phyloP scores from a whole-genome alignment of 2,888 invertebrate species.

The Diadegma fenestrale region DNA sequence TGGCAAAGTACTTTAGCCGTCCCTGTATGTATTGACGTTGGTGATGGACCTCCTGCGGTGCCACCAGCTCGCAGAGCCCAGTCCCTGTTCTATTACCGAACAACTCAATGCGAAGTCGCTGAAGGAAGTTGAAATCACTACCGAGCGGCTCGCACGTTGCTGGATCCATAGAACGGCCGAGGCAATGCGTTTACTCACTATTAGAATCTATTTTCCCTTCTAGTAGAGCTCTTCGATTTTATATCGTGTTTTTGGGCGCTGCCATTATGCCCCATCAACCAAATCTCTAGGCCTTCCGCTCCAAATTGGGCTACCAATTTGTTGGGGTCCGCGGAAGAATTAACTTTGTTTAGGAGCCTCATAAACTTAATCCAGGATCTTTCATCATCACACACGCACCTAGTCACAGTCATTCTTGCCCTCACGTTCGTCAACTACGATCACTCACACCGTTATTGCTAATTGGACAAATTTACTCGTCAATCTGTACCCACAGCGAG shows the following conservation, averaged over 20 bases:
- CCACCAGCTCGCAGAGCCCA: slow-evolving; percentile 15
- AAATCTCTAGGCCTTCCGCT: neutral
- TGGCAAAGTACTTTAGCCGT: slow-evolving; percentile 3
- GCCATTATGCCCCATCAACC: neutral
- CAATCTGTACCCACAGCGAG: neutral
- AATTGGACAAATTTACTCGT: slow-evolving; percentile 31
- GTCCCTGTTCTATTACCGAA: neutral
- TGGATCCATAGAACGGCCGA: neutral
- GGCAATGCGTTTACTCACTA: neutral
- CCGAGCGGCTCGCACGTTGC: slow-evolving; percentile 23
- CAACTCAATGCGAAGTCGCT: slow-evolving; percentile 5
- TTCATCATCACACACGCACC: neutral
- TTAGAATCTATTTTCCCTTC: neutral
- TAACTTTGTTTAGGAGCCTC: neutral
- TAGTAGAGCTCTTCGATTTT: neutral
- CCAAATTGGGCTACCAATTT: neutral
- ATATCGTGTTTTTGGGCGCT: neutral
- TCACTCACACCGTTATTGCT: slow-evolving; percentile 37
- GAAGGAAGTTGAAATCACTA: slow-evolving; percentile 50
- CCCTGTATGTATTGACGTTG: neutral
- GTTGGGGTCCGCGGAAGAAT: neutral
- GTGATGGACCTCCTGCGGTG: slow-evolving; percentile 52
- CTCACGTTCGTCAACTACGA: slow-evolving; percentile 5
- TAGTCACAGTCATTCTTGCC: neutral
- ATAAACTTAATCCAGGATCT: neutral